These are phyloP conservation scores for Panopea generosa DNA, from an alignment of 2,888 invertebrate genomes.

Conservation along the genomic window DNA sequence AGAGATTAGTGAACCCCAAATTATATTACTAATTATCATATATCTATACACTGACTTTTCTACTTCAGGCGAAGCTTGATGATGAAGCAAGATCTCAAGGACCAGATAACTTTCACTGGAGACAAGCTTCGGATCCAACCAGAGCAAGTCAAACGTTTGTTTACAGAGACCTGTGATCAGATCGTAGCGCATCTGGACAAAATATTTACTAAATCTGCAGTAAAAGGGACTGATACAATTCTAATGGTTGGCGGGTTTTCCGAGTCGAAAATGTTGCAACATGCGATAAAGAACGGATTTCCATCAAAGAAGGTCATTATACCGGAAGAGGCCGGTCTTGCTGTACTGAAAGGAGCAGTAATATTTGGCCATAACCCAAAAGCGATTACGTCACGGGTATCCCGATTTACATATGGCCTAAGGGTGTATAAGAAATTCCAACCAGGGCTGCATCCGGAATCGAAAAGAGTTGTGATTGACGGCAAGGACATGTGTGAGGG, in stretches of 20 bases:
- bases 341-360: no score
- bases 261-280: slow-evolving; percentile 31
- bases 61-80: no score
- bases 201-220: slow-evolving; percentile 2
- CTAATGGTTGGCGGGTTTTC: slow-evolving; percentile 45
- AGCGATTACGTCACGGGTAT: slow-evolving; percentile 45
- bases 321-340: slow-evolving; percentile 57
- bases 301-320: slow-evolving; percentile 46
- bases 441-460: slow-evolving; percentile 13
- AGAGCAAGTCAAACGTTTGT: slow-evolving; percentile 13
- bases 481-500: no score
- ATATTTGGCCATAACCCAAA: slow-evolving; percentile 48
- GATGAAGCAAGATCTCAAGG: no score
- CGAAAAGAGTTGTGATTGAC: no score
- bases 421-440: slow-evolving; percentile 26
- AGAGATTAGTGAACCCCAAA: no score
- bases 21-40: no score
- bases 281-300: slow-evolving; percentile 13
- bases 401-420: slow-evolving; percentile 60
- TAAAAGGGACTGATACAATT: slow-evolving; percentile 23
- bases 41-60: no score
- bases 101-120: no score
- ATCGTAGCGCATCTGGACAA: slow-evolving; percentile 28
- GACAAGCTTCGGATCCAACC: slow-evolving; percentile 28
- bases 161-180: slow-evolving; percentile 2